These are phyloP conservation scores for Manis crassicaudata DNA, from an alignment of 2,797 vertebrate genomes.

Conservation along the genomic window DNA sequence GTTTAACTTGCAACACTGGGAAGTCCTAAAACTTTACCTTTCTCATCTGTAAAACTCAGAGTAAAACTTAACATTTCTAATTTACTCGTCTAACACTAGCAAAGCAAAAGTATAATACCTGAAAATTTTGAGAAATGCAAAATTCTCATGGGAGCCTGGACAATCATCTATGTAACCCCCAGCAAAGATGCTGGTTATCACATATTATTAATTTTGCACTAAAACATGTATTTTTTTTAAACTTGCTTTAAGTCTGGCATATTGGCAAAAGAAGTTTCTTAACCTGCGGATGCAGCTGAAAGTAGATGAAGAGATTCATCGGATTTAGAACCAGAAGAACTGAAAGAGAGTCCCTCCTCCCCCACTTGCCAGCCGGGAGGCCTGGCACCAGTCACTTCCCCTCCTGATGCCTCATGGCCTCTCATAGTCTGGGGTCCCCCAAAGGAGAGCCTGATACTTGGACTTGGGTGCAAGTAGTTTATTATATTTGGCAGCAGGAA, in stretches of 20 bases:
- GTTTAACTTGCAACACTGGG: not conserved
- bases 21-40: not conserved
- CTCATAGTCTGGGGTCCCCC: not conserved
- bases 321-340: not conserved
- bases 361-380: accelerated
- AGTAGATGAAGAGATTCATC: not conserved
- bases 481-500: not conserved
- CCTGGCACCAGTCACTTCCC: not conserved
- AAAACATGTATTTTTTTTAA: not conserved
- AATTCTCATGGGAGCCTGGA: not conserved
- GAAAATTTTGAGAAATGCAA: not conserved
- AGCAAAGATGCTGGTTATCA: not conserved
- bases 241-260: not conserved
- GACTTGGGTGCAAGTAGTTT: not conserved
- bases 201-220: not conserved
- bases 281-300: not conserved
- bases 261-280: constrained; percentile 5
- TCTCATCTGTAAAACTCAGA: not conserved
- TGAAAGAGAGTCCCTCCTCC: not conserved
- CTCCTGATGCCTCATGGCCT: not conserved
- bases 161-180: not conserved
- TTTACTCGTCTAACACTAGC: not conserved
- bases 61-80: not conserved
- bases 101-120: constrained; percentile 28
- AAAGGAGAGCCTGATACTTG: not conserved